A percentile compares a stretch with the other conserved stretches of the same genome.
Evolutionary conservation across 2,113 vertebrate genomes (phyloP).

Genomic region (Mystacornis crossleyi): DNA sequence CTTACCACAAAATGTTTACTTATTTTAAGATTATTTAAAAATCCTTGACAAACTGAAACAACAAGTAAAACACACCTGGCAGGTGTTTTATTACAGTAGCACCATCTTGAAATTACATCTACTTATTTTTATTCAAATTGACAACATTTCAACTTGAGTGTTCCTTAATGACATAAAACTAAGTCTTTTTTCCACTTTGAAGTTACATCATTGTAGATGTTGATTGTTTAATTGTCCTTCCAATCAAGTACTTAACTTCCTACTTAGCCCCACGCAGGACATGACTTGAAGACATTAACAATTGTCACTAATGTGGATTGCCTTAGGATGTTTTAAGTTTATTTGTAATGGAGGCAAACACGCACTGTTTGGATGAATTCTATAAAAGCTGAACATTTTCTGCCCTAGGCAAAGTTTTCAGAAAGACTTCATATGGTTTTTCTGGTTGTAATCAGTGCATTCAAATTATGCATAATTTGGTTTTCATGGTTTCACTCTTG

Average conservation of each 20-base stretch:
- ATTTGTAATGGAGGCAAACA: conserved; percentile 67
- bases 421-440: conserved; percentile 67
- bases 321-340: conserved; percentile 66
- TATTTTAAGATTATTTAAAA: not conserved
- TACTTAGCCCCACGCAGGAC: conserved; percentile 52
- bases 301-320: conserved; percentile 54
- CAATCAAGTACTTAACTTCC: conserved; percentile 55
- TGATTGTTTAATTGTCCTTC: conserved; percentile 61
- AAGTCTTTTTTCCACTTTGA: conserved; percentile 48
- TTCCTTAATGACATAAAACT: conserved; percentile 51
- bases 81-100: conserved; percentile 4
- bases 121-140: conserved; percentile 42
- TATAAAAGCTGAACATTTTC: conserved; percentile 67
- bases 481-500: conserved; percentile 69
- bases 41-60: not conserved
- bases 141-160: conserved; percentile 25
- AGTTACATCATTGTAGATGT: conserved; percentile 48
- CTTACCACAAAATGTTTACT: not conserved
- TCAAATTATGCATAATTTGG: conserved; percentile 75
- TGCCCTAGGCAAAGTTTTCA: conserved; percentile 69
- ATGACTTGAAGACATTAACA: conserved; percentile 63
- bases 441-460: conserved; percentile 72
- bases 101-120: conserved; percentile 9
- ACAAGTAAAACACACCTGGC: not conserved
- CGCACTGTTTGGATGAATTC: conserved; percentile 63